phyloP scores from a whole-genome alignment of 1,140 invertebrate genomes.

The Drosophila guanche region DNA sequence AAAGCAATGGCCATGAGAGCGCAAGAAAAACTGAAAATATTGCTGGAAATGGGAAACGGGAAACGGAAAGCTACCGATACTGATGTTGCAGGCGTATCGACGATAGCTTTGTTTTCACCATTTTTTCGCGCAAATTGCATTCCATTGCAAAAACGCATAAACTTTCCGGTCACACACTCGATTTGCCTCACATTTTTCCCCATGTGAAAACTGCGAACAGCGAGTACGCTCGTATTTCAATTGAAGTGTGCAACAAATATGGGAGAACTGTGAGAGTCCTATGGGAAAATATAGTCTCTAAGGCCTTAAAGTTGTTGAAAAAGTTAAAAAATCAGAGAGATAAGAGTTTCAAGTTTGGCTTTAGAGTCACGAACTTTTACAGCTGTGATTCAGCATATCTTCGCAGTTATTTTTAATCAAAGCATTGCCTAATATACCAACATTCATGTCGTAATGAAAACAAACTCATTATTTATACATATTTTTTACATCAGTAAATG shows the following conservation, averaged over 20 bases:
- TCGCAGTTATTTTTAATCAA: slow-evolving; percentile 31
- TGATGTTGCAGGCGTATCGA: slow-evolving; percentile 46
- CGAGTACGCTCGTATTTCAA: no score
- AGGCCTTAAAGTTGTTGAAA: no score
- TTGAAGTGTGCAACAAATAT: no score
- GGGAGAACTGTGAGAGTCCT: no score
- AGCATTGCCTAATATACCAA: slow-evolving; percentile 52
- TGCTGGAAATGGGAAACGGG: slow-evolving; percentile 17
- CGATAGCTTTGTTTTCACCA: slow-evolving; percentile 33
- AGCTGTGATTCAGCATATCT: no score
- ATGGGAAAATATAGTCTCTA: no score
- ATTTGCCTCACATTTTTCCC: slow-evolving; percentile 13
- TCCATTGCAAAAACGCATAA: slow-evolving; percentile 34
- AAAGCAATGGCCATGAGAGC: slow-evolving; percentile 6
- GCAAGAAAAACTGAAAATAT: slow-evolving; percentile 26
- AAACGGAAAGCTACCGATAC: slow-evolving; percentile 31
- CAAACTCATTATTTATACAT: slow-evolving; percentile 27
- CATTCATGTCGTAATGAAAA: slow-evolving; percentile 43
- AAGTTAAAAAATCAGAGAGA: no score
- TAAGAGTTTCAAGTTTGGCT: no score
- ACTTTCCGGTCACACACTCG: slow-evolving; percentile 25
- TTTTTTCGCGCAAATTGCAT: slow-evolving; percentile 49
- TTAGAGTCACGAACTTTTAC: no score
- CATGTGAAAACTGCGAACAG: no score
- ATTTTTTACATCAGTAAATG: no score